phyloP scores from a whole-genome alignment of 2,797 vertebrate genomes.

The Leptodactylus fallax region DNA sequence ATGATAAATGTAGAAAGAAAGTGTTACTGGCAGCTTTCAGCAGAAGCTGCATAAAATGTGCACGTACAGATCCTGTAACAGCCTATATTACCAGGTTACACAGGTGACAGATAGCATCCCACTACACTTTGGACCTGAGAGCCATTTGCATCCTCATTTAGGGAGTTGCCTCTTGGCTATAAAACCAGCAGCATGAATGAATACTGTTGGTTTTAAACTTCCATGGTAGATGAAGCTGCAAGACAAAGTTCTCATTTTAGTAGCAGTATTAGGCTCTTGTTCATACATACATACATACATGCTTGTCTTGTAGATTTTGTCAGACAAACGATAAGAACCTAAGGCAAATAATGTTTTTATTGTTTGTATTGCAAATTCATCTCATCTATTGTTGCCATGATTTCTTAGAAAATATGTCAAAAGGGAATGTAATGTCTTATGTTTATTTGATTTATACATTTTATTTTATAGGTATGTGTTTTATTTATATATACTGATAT shows the following conservation, averaged over 20 bases:
- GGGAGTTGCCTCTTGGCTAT: neutral
- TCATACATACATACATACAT: no score
- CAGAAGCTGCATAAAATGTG: neutral
- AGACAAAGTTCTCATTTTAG: neutral
- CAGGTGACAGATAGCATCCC: neutral
- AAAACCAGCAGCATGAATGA: neutral
- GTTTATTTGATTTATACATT: neutral
- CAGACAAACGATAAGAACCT: no score
- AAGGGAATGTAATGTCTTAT: neutral
- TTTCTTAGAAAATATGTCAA: neutral
- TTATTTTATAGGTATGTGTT: neutral
- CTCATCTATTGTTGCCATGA: no score
- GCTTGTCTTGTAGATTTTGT: no score
- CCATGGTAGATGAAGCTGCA: neutral
- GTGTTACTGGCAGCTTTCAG: neutral
- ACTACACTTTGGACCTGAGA: neutral
- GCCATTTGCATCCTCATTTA: neutral
- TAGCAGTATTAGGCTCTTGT: neutral
- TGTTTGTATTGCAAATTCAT: neutral
- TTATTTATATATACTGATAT: neutral
- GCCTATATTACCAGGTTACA: neutral
- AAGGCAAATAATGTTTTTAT: neutral
- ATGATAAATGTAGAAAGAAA: neutral
- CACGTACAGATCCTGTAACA: no score
- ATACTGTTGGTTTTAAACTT: neutral